Base-by-base conservation (phyloP, 2,113 vertebrate genomes). In the Phalacrocorax carbo region DNA sequence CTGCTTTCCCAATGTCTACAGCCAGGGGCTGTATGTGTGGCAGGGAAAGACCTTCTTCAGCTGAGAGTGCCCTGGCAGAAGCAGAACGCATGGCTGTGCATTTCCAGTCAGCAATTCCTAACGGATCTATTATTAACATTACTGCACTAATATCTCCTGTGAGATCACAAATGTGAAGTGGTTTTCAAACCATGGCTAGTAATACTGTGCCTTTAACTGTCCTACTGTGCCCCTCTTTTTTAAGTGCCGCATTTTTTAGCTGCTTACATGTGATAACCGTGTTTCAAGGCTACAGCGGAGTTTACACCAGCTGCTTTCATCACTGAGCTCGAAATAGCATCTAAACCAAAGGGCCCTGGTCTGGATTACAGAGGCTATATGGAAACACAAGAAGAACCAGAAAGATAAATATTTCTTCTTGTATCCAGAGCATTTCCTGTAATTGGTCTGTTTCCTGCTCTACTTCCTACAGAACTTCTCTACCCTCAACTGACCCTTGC, bases 401-500 rank as follows among this genome's bases (percentile, higher is more conserved):
- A 71, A 97, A 77, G 68, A 95, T 8, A 64, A 82, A 81, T 52
- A 76, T 77, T 93, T 89, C 62, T 44, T 76, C 34, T 76, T 78
- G 38, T 44, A 78, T 65, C 77, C 78, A 86, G 57, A 96, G 80
- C 73, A 57, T 91, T 96, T 96, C 69, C 90, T 83, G 34, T 62
- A 88, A 90, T 81, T 84, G 66, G 38, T 81, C 46, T 87, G 34
- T 80, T 94, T 96, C 84, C 69, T 95, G 36, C 79, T 92, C 64
- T 75, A 21, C 27, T 86, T 94, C 88, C 81, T 81, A 70, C 42
- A 73, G 89, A 64, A 80, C 54, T 91, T 95, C 69, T 91, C 40
- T 70, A 30, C 64, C 38, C 13, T 95, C 68, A 62, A 2, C 40
- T 95, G 62, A 65, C 57, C 65, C 94, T 86, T 44, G 48, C 64